These are phyloP conservation scores for Apodemia hepburni DNA, from an alignment of 2,888 invertebrate genomes.

Conservation along the genomic window DNA sequence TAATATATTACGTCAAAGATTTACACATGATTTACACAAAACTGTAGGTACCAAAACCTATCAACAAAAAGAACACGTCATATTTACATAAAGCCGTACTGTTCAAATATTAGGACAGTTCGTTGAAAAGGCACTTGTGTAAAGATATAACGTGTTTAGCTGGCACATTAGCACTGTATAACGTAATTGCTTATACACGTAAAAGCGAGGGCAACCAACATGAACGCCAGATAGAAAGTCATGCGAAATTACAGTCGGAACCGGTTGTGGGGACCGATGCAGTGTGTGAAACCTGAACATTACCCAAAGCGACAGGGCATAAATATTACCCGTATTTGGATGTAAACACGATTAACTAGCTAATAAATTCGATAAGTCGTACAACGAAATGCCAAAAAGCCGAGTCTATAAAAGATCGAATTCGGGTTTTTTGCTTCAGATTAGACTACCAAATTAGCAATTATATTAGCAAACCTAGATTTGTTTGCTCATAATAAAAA, in stretches of 20 bases:
- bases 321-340: slow-evolving; percentile 3
- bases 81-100: slow-evolving; percentile 14
- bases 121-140: slow-evolving; percentile 13
- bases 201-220: slow-evolving; percentile 27
- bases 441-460: neutral
- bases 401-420: neutral
- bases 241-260: slow-evolving; percentile 48
- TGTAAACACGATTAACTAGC: neutral
- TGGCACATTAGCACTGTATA: slow-evolving; percentile 16
- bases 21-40: slow-evolving; percentile 11
- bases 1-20: slow-evolving; percentile 1
- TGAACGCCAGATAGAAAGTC: slow-evolving; percentile 51
- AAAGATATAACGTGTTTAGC: slow-evolving; percentile 13
- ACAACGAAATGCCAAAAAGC: neutral
- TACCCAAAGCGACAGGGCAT: slow-evolving; percentile 23
- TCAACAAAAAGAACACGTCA: slow-evolving; percentile 11
- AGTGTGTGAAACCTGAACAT: slow-evolving; percentile 41
- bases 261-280: slow-evolving; percentile 38
- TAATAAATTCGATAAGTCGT: neutral
- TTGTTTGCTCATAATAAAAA: too few relatives aligned
- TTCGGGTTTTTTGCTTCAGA: neutral
- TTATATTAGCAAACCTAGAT: neutral
- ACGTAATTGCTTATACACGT: slow-evolving; percentile 32
- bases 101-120: slow-evolving; percentile 15
- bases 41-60: slow-evolving; percentile 11